Evolutionary conservation across 2,888 invertebrate species (phyloP).

Genomic region (Drosophila quinaria): DNA sequence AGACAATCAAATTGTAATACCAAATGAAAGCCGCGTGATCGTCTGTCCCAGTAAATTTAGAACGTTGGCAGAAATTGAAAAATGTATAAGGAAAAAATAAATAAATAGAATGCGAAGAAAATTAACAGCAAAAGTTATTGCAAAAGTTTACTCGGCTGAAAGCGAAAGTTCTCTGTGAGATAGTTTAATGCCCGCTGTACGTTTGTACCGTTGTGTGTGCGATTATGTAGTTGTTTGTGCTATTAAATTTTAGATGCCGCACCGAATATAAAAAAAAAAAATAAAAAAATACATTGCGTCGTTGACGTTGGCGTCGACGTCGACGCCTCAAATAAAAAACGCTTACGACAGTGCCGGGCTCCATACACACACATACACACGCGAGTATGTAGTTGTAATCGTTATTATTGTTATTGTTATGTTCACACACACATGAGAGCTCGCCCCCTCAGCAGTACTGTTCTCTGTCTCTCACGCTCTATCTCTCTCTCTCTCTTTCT

Average conservation of each 20-base stretch:
- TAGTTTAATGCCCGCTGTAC: conserved; percentile 56
- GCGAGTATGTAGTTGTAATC: conserved; percentile 63
- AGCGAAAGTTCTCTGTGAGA: conserved; percentile 65
- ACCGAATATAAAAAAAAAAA: conserved; percentile 19
- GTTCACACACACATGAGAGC: conserved; percentile 12
- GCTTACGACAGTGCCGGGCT: conserved; percentile 71
- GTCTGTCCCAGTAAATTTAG: conserved; percentile 33
- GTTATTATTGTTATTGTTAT: conserved; percentile 64
- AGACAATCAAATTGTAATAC: conserved; percentile 60
- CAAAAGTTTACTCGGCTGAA: conserved; percentile 53
- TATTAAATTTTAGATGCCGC: conserved; percentile 56
- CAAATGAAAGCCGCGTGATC: conserved; percentile 62
- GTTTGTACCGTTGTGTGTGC: conserved; percentile 20
- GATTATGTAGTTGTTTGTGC: conserved; percentile 42
- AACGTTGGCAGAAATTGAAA: conserved; percentile 40
- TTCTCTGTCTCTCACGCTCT: background rate
- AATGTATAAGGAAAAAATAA: conserved; percentile 14
- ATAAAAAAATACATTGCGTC: conserved; percentile 31
- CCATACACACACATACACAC: conserved; percentile 38
- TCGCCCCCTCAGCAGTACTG: conserved; percentile 27
- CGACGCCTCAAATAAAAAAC: conserved; percentile 57
- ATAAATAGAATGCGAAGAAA: conserved; percentile 39
- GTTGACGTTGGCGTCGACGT: conserved; percentile 13
- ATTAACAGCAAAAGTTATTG: conserved; percentile 59
- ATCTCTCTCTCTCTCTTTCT: conserved; percentile 5